These are phyloP conservation scores for Tenthredo amoena DNA, from an alignment of 2,888 invertebrate species.

Conservation along the genomic window DNA sequence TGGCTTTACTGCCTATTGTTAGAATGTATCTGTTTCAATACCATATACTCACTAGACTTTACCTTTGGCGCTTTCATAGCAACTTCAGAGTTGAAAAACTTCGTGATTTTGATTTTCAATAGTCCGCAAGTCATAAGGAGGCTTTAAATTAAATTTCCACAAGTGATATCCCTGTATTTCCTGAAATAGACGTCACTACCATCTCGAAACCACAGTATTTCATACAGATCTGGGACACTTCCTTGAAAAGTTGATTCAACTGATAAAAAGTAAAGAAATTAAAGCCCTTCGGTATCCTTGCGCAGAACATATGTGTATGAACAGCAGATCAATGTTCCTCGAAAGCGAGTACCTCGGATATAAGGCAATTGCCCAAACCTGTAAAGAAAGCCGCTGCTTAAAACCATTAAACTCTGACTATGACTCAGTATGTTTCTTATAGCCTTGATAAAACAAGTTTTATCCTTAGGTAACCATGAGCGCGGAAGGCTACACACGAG, in stretches of 20 bases:
- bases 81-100: neutral
- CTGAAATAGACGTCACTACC: too few relatives aligned
- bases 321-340: neutral
- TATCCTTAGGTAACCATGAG: constrained; percentile 67
- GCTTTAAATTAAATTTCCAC: neutral
- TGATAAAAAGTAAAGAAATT: neutral
- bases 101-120: neutral
- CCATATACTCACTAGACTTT: neutral
- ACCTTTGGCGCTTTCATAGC: neutral
- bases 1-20: neutral
- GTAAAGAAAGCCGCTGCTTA: neutral
- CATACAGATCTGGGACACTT: neutral
- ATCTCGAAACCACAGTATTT: neutral
- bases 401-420: neutral
- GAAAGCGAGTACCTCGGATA: neutral
- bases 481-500: constrained; percentile 83
- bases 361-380: neutral
- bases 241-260: neutral
- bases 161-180: neutral
- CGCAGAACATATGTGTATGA: neutral
- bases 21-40: neutral
- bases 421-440: neutral
- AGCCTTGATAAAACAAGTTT: constrained; percentile 24
- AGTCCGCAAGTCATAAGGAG: neutral
- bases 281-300: neutral